phyloP scores from a whole-genome alignment of 1,140 invertebrate genomes.

The Monochamus saltuarius region DNA sequence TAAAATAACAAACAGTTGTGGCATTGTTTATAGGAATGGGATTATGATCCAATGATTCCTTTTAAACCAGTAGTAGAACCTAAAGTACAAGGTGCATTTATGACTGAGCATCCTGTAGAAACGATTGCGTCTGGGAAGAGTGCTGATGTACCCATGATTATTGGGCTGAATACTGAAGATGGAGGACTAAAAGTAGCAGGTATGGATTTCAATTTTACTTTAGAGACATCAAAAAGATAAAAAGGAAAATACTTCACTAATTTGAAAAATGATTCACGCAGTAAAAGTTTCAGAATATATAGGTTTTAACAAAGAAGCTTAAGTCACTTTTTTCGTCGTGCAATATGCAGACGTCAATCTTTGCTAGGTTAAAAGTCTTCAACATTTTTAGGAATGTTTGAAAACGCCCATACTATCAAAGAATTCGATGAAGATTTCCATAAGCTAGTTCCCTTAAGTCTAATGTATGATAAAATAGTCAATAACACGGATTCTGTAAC shows the following conservation, averaged over 20 bases:
- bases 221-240: not conserved
- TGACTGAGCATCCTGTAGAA: slow-evolving; percentile 60
- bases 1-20: too few species aligned
- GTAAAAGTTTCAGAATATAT: too few species aligned
- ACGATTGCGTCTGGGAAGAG: slow-evolving; percentile 54
- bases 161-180: slow-evolving; percentile 67
- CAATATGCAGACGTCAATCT: too few species aligned
- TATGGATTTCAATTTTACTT: slow-evolving; percentile 37
- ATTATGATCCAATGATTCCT: slow-evolving; percentile 71
- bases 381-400: slow-evolving; percentile 7
- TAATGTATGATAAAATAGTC: slow-evolving; percentile 63
- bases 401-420: slow-evolving; percentile 45
- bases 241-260: not conserved
- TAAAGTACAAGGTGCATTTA: slow-evolving; percentile 64
- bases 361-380: too few species aligned
- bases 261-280: too few species aligned
- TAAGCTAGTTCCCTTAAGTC: slow-evolving; percentile 58
- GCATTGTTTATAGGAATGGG: slow-evolving; percentile 60
- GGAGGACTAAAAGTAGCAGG: slow-evolving; percentile 66
- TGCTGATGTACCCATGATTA: slow-evolving; percentile 64
- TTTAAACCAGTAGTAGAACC: slow-evolving; percentile 72
- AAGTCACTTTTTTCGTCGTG: too few species aligned
- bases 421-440: slow-evolving; percentile 61
- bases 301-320: too few species aligned
- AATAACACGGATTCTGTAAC: slow-evolving; percentile 54